Base-by-base conservation (phyloP, 2,888 invertebrate genomes). In the Stenodera caucasica region DNA sequence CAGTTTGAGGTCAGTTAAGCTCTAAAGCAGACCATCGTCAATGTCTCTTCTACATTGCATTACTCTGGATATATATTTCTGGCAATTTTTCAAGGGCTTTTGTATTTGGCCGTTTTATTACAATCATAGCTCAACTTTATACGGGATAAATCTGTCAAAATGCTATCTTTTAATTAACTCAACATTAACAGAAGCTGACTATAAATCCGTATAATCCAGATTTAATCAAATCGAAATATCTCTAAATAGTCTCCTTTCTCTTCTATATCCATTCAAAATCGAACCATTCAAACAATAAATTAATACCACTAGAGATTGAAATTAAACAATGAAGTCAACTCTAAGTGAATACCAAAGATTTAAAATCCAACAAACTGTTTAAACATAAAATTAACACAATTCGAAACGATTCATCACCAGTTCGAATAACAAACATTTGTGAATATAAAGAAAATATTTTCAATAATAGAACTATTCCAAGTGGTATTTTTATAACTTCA, bases 91-190 rank as follows among this genome's bases (percentile, higher is more conserved):
- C 57, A 63, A 49, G 45, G 58, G 63, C 60, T 63, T 62, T 57
- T 55, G 57, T 57, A 58, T 63, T 60, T 60, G 26, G 53, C 35
- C 60, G 50, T 55, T 63, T 60, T 63, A 63, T 60, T 60, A 59
- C 60, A 37, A 53, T 57, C 52, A 45, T 52, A 57, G 55, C 59
- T 56, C 59, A 58, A 57, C 60, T 60, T 60, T 55, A 60, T 57
- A 59, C 59, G 57, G 59, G 33, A 63, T 63, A 54, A 59, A 63
- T 52, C 59, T 63, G 59, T 59, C 63, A 63, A 59, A 63, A 57
- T 51, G 59, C 57, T 63, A 56, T 63, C 59, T 63, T 59, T 63
- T 63, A 59, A 59, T 63, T 63, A 59, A 59, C 45, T 32, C 59
- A 57, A 57, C 55, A 61, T 61, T 58, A 58, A 53, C 61, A 57